Percentiles rank a stretch among this genome's conserved stretches.
Conservation (phyloP, 2,113 vertebrate species). For the Petaurus breviceps region DNA sequence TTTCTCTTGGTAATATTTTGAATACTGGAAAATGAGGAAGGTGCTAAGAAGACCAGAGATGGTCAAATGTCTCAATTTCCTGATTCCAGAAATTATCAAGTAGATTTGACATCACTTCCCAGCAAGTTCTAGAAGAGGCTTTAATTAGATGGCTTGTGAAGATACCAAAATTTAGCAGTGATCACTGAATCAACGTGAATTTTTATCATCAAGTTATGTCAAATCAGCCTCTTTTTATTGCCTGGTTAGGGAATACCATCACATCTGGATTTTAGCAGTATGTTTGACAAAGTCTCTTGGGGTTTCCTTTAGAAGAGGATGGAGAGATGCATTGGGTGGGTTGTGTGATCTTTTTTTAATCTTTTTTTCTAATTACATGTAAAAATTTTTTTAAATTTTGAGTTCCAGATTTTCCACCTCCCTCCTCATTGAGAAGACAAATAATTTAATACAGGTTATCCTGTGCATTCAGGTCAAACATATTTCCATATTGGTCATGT, state of each 20-base stretch:
- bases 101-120: not conserved
- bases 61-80: not conserved
- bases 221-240: not conserved
- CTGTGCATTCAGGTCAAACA: too few relatives aligned
- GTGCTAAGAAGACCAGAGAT: not conserved
- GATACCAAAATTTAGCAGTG: not conserved
- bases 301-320: not conserved
- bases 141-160: not conserved
- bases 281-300: not conserved
- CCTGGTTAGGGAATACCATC: not conserved
- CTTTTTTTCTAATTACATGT: not conserved
- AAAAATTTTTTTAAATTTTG: not conserved
- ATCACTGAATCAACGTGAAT: not conserved
- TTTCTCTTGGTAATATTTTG: not conserved
- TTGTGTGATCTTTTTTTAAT: not conserved
- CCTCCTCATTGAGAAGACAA: too few relatives aligned
- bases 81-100: not conserved
- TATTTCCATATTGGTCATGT: too few relatives aligned
- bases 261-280: not conserved
- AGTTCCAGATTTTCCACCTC: too few relatives aligned
- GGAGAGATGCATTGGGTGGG: not conserved
- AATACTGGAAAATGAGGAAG: not conserved
- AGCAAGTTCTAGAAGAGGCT: not conserved
- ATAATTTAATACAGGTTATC: too few relatives aligned
- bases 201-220: not conserved